These are phyloP conservation scores for Centroberyx gerrardi DNA, from an alignment of 2,797 vertebrate genomes.

Conservation along the genomic window DNA sequence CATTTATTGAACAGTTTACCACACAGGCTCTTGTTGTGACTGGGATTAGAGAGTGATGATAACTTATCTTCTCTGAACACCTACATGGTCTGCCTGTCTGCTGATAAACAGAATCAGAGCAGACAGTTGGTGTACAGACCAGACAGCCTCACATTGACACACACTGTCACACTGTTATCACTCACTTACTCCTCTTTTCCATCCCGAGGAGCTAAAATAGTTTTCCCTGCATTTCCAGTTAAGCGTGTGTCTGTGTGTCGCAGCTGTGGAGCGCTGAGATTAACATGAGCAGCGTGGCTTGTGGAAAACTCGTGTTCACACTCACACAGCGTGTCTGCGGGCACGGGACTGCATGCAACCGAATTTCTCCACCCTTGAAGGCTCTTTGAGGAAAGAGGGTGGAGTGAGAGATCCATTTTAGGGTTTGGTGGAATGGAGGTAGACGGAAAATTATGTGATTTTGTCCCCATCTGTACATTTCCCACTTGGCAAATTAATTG, in stretches of 20 bases:
- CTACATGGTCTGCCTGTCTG: slow-evolving; percentile 68
- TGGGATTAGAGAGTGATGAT: slow-evolving; percentile 54
- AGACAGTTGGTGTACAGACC: slow-evolving; percentile 47
- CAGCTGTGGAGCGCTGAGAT: slow-evolving; percentile 57
- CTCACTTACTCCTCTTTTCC: slow-evolving; percentile 78
- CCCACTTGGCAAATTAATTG: slow-evolving; percentile 59
- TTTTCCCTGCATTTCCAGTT: slow-evolving; percentile 68
- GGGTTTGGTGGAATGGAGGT: background rate
- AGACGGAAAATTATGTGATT: slow-evolving; percentile 28
- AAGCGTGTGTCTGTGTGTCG: slow-evolving; percentile 52
- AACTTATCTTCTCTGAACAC: slow-evolving; percentile 74
- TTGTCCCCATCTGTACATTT: slow-evolving; percentile 34
- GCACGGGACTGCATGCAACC: slow-evolving; percentile 32
- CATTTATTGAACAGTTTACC: slow-evolving; percentile 23
- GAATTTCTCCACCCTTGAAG: slow-evolving; percentile 26
- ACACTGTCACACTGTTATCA: slow-evolving; percentile 65
- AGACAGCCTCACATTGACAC: slow-evolving; percentile 39
- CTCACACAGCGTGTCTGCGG: slow-evolving; percentile 51
- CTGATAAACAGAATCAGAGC: slow-evolving; percentile 63
- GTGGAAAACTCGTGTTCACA: slow-evolving; percentile 73
- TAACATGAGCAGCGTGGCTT: slow-evolving; percentile 45
- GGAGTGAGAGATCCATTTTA: slow-evolving; percentile 9
- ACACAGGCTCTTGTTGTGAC: slow-evolving; percentile 29
- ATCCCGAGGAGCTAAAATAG: slow-evolving; percentile 68
- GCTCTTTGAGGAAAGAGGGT: slow-evolving; percentile 17